These are phyloP conservation scores for Bilobella aurantiaca DNA, from an alignment of 1,140 invertebrate genomes.

Conservation along the genomic window DNA sequence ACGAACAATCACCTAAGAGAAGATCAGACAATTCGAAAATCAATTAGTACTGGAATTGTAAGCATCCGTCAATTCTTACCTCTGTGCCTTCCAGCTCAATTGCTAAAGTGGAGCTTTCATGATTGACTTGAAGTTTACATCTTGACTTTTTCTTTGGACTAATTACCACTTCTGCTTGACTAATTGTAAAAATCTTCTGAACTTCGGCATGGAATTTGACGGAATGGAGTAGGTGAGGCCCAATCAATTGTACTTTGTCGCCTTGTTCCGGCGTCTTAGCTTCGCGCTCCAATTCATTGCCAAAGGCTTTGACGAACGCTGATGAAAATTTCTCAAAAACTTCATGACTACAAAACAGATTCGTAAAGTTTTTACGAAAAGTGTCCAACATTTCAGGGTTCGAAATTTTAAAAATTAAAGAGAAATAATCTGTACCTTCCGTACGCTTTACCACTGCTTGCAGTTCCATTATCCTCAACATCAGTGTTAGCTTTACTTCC, in stretches of 20 bases:
- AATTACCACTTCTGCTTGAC: not conserved
- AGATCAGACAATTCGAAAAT: not conserved
- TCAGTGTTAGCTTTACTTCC: not conserved
- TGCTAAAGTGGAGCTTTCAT: conserved; percentile 18
- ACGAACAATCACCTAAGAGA: not conserved
- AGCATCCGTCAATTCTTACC: conserved; percentile 14
- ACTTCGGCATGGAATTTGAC: conserved; percentile 17
- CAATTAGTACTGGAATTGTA: not conserved
- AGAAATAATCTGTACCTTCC: not conserved
- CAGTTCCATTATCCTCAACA: conserved; percentile 8
- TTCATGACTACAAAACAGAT: conserved; percentile 31
- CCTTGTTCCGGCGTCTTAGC: not conserved
- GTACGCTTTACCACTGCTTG: not conserved
- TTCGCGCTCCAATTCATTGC: not conserved
- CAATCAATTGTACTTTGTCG: conserved; percentile 28
- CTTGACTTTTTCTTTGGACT: conserved; percentile 3
- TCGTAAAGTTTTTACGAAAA: conserved; percentile 1
- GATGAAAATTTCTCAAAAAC: conserved; percentile 29
- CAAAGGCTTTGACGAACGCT: conserved; percentile 17
- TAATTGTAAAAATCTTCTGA: conserved; percentile 27
- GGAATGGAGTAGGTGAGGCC: conserved; percentile 27
- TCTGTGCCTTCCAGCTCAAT: conserved; percentile 20
- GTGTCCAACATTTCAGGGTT: not conserved
- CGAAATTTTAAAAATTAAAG: not conserved
- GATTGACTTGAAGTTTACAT: conserved; percentile 20